Conservation (phyloP, 2,113 vertebrate genomes). For the Diglossa brunneiventris region DNA sequence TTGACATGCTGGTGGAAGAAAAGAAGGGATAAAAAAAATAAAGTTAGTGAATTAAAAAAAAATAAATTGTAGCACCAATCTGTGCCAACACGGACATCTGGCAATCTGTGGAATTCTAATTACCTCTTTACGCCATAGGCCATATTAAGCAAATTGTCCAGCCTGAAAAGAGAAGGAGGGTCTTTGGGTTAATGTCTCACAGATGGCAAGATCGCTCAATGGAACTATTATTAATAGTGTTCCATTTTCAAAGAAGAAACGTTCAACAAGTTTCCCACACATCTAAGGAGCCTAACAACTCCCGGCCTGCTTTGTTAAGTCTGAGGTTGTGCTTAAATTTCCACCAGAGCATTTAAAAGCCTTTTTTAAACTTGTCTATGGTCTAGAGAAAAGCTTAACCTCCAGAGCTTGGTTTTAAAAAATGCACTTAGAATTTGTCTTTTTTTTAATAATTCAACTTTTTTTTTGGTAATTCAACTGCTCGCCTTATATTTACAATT, state of each 20-base stretch:
- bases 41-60: constrained; percentile 86
- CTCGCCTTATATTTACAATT: constrained; percentile 19
- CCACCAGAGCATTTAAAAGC: background rate
- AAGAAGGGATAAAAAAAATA: constrained; percentile 80
- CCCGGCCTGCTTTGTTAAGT: constrained; percentile 47
- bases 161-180: constrained; percentile 99
- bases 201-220: constrained; percentile 99
- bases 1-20: constrained; percentile 85
- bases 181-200: constrained; percentile 99
- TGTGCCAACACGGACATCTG: constrained; percentile 99
- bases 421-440: background rate
- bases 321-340: constrained; percentile 26
- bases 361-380: background rate
- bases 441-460: background rate
- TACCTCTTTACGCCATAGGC: constrained; percentile 99
- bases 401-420: background rate
- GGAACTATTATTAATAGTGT: constrained; percentile 97
- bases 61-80: constrained; percentile 83
- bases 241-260: constrained; percentile 84
- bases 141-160: constrained; percentile 99
- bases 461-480: background rate
- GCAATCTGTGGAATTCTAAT: constrained; percentile 99
- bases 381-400: constrained; percentile 6
- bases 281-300: constrained; percentile 69
- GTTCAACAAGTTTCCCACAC: constrained; percentile 77